Evolutionary conservation across 2,888 invertebrate species (phyloP).

Genomic region (Achlya flavicornis): DNA sequence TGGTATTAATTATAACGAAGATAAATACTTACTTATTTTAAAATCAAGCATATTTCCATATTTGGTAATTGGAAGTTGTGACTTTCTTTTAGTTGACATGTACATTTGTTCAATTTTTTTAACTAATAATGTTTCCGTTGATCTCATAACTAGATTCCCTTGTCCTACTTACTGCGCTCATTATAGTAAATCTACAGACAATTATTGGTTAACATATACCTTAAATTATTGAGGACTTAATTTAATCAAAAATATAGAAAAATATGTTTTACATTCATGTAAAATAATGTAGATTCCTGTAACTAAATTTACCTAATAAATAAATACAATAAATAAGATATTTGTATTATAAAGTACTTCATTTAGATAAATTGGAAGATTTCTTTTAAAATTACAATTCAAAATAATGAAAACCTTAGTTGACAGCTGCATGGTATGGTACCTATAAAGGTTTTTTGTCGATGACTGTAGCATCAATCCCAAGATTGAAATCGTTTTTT

Average conservation of each 20-base stretch:
- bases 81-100: background rate
- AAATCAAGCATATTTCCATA: background rate
- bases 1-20: background rate
- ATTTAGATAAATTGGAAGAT: too few species aligned
- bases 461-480: too few species aligned
- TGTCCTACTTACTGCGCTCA: background rate
- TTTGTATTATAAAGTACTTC: too few species aligned
- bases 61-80: conserved; percentile 12
- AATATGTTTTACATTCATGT: background rate
- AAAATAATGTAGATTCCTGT: background rate
- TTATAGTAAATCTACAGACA: background rate
- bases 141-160: background rate
- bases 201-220: background rate
- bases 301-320: background rate
- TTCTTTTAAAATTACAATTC: too few species aligned
- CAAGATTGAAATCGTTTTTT: too few species aligned
- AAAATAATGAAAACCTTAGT: too few species aligned
- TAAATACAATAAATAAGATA: too few species aligned
- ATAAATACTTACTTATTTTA: background rate
- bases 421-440: too few species aligned
- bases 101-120: background rate
- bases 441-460: too few species aligned
- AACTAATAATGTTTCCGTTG: background rate
- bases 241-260: conserved; percentile 2
- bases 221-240: background rate